Conservation (phyloP, 2,888 invertebrate species). For the Acanthococcus lagerstroemiae region DNA sequence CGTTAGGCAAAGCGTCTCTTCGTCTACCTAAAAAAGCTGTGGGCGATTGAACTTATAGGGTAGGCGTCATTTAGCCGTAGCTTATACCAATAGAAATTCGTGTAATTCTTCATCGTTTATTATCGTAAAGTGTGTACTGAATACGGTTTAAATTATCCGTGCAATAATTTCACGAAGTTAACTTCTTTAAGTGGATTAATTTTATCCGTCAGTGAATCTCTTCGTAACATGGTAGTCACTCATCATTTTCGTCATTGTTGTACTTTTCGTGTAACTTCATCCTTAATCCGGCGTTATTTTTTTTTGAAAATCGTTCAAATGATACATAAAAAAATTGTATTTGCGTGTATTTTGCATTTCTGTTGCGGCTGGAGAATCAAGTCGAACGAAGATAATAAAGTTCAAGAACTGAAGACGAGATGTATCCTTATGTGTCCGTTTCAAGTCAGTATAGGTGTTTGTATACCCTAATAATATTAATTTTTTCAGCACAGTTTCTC, state of each 20-base stretch:
- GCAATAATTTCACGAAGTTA: not conserved
- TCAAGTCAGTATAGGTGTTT: conserved; percentile 6
- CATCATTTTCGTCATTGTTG: not conserved
- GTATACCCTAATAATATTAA: no score
- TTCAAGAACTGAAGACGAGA: conserved; percentile 8
- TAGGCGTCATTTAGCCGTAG: conserved; percentile 4
- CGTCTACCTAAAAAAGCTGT: not conserved
- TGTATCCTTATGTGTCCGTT: conserved; percentile 15
- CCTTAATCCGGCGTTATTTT: no score
- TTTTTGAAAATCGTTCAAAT: conserved; percentile 6
- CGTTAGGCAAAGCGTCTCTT: no score
- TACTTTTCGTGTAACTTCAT: no score
- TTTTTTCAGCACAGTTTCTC: no score
- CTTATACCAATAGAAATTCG: conserved; percentile 2
- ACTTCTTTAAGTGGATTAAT: not conserved
- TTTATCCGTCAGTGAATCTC: not conserved
- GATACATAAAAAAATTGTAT: conserved; percentile 6
- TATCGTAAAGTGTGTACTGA: not conserved
- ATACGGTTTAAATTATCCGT: not conserved
- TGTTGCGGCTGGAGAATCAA: conserved; percentile 21
- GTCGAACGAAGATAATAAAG: conserved; percentile 5
- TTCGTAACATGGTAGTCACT: not conserved
- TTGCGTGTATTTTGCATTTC: conserved; percentile 11
- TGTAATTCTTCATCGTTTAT: not conserved
- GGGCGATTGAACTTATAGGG: not conserved